phyloP scores from a whole-genome alignment of 2,113 vertebrate genomes.

The Aegotheles bennettii region DNA sequence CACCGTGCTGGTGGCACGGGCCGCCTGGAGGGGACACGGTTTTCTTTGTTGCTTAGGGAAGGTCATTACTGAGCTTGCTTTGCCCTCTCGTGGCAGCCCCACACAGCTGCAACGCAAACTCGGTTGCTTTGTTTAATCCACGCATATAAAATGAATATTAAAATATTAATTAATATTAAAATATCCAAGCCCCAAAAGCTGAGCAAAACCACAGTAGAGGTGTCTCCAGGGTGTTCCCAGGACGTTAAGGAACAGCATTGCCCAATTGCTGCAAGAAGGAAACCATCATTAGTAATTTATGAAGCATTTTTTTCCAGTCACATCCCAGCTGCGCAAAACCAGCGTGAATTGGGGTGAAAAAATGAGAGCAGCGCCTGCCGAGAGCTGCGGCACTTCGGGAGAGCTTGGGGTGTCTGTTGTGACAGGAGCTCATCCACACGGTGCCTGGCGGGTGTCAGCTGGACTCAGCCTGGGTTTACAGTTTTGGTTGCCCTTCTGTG shows the following conservation, averaged over 20 bases:
- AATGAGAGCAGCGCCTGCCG: neutral
- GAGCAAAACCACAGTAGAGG: neutral
- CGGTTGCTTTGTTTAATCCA: neutral
- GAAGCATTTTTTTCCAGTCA: neutral
- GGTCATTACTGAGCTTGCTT: neutral
- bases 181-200: neutral
- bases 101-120: neutral
- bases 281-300: neutral
- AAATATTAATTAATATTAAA: no score
- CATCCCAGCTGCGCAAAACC: neutral
- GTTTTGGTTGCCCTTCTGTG: neutral
- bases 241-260: neutral
- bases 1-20: neutral
- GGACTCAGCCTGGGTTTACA: neutral
- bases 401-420: neutral
- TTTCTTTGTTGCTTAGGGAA: slow-evolving; percentile 35
- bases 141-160: neutral
- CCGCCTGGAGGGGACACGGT: neutral
- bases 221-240: neutral
- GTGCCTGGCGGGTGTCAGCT: neutral
- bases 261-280: neutral
- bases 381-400: neutral
- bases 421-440: neutral
- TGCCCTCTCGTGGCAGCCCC: slow-evolving; percentile 44
- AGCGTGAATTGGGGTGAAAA: neutral